phyloP scores from a whole-genome alignment of 2,113 vertebrate species.

The Oostethus manadensis region DNA sequence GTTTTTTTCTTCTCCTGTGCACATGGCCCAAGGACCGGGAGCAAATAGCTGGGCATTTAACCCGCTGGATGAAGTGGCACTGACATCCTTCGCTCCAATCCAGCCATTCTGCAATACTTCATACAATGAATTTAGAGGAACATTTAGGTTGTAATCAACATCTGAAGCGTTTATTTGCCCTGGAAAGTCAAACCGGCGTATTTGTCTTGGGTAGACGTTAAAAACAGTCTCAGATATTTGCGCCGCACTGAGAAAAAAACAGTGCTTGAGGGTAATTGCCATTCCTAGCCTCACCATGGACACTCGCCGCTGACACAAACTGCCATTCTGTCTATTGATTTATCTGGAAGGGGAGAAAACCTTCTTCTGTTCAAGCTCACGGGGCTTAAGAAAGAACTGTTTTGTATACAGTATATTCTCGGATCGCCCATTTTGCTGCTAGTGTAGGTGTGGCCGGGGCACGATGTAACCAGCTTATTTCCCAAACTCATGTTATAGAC shows the following conservation, averaged over 20 bases:
- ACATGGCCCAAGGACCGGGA: too few relatives aligned
- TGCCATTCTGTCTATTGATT: not conserved
- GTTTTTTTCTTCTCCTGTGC: too few relatives aligned
- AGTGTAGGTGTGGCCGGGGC: too few relatives aligned
- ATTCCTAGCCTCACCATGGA: not conserved
- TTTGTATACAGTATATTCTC: not conserved
- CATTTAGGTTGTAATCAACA: too few relatives aligned
- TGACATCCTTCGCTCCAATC: too few relatives aligned
- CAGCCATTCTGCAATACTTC: too few relatives aligned
- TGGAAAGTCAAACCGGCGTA: not conserved
- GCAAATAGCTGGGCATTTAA: too few relatives aligned
- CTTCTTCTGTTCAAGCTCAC: not conserved
- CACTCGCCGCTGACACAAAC: not conserved
- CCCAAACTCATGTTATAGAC: too few relatives aligned
- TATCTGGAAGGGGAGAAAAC: not conserved
- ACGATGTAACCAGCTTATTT: too few relatives aligned
- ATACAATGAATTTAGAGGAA: too few relatives aligned
- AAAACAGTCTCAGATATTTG: not conserved
- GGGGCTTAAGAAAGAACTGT: not conserved
- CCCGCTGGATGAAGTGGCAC: too few relatives aligned
- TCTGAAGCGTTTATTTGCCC: not conserved
- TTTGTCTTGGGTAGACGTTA: not conserved
- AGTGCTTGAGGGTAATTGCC: constrained; percentile 4
- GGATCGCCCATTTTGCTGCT: too few relatives aligned
- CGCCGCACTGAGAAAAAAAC: not conserved